Evolutionary conservation across 2,797 vertebrate species (phyloP), one percentile per base, ranked within the genome.

Genomic region (Spheniscus humboldti): DNA sequence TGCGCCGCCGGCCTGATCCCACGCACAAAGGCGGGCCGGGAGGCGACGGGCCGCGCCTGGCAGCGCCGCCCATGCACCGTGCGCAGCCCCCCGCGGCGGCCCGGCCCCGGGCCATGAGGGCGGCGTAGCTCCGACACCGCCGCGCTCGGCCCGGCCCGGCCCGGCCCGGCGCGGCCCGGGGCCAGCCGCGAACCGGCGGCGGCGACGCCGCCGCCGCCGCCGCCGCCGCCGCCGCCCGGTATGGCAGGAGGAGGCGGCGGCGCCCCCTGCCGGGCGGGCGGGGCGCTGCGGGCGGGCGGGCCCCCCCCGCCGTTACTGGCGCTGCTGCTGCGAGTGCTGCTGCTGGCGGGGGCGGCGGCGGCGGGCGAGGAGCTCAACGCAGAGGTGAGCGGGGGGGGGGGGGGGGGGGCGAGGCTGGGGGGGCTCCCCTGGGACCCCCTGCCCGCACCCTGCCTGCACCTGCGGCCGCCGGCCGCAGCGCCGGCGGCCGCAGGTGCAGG

Each of bases 291-390:
- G 62, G 35, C 60, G 37, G 69, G 56, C 52, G 15, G 68, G 74
- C 24, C 73, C 68, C 91, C 89, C 63, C 59, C 35, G 47, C 39
- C 59, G 22, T 28, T 81, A 6, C 60, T 74, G 73, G 35, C 83
- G 90, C 95, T 97, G 73, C 90, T 91, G 94, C 95, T 94, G 91
- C 95, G 88, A 83, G 30, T 75, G 64, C 39, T 30, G 76, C 67
- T 80, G 60, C 78, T 78, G 64, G 62, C 6, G 31, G 35, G 10
- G 33, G 56, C 13, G 63, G 48, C 64, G 50, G 71, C 78, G 60
- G 60, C 62, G 76, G 50, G 69, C 50, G 82, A 80, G 48, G 83
- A 86, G 24, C 50, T 92, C 50, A 86, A 86, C 63, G 90, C 90
- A 3, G 90, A 92, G 90, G 90, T 86, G 56, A 86, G 80, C 50